Conservation (phyloP, 2,797 vertebrate genomes). For the Melanotaenia trifasciata region DNA sequence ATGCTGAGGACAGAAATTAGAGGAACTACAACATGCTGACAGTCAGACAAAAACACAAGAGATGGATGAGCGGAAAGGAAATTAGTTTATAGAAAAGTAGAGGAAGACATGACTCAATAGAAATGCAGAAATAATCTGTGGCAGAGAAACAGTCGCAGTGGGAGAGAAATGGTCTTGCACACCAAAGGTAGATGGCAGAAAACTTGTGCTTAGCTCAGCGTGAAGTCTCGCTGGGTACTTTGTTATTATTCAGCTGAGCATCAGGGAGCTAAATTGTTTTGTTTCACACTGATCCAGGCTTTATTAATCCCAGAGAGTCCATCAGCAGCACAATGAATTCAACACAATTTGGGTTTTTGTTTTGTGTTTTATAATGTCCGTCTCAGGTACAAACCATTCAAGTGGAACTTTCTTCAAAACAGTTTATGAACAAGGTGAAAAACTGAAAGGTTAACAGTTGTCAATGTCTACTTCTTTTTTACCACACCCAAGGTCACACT, state of each 20-base stretch:
- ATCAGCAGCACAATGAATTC: slow-evolving; percentile 11
- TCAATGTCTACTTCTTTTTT: neutral
- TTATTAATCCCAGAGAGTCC: slow-evolving; percentile 32
- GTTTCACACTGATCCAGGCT: slow-evolving; percentile 44
- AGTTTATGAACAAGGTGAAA: neutral
- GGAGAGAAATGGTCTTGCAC: slow-evolving; percentile 33
- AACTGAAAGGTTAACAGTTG: neutral
- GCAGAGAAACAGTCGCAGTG: slow-evolving; percentile 30
- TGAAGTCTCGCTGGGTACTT: slow-evolving; percentile 35
- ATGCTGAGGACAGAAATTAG: slow-evolving; percentile 34
- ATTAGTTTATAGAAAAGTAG: slow-evolving; percentile 29
- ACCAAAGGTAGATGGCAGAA: slow-evolving; percentile 27
- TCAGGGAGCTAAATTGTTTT: slow-evolving; percentile 49
- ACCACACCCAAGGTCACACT: neutral
- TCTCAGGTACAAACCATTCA: slow-evolving; percentile 1
- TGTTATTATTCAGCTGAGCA: slow-evolving; percentile 45
- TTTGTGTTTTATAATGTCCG: neutral
- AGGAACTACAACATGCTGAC: slow-evolving; percentile 57
- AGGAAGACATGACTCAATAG: slow-evolving; percentile 49
- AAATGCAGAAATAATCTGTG: slow-evolving; percentile 52
- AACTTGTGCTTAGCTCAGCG: slow-evolving; percentile 38
- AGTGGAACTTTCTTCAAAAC: neutral
- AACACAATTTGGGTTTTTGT: neutral
- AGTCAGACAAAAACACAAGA: slow-evolving; percentile 44
- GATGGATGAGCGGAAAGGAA: slow-evolving; percentile 51